Evolutionary conservation across 1,140 invertebrate species (phyloP), one percentile per base, ranked within the genome.

Genomic region (Conus betulinus): DNA sequence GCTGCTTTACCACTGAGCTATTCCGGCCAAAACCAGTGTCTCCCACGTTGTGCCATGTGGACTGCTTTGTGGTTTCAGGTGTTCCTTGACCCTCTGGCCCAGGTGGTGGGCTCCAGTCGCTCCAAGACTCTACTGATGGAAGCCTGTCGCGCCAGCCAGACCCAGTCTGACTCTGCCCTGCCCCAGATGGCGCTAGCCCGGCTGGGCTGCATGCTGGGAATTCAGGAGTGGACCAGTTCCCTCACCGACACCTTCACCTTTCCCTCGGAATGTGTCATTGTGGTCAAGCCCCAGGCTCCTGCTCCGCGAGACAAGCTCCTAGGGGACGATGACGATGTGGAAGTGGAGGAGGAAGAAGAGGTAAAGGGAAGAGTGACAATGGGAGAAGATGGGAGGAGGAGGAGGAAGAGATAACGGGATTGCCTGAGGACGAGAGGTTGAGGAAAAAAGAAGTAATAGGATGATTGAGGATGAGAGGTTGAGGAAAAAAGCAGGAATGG

Each of bases 71-170:
- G 57, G 57, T 60, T 60, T 60, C 82, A 94, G 94, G 89, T 95
- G 52, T 94, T 95, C 84, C 91, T 95, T 55, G 93, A 94, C 27
- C 94, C 94, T 15, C 87, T 95, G 76, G 93, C 93, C 60, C 90
- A 94, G 52, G 93, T 94, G 11, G 88, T 95, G n/a, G 94, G 94
- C 17, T 91, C 91, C 20, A 92, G 91, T 13, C 93, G 92, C 85
- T 94, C 93, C 8, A 94, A 95, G 85, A 87, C 86, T 25, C 79
- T 92, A 13, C 87, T 95, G 3, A 74, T 92, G 51, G 71, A 90
- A 23, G 89, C 89, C 1, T 93, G 94, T 90, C 23, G 67, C 0
- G 27, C 5, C 25, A 20, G 23, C 13, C 23, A 60, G 0, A 60
- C 20, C 23, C 20, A 23, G 13, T 23, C 23, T 25, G 60, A 84